Base-by-base conservation (phyloP, 2,888 invertebrate genomes). In the Platerodrilus igneus region DNA sequence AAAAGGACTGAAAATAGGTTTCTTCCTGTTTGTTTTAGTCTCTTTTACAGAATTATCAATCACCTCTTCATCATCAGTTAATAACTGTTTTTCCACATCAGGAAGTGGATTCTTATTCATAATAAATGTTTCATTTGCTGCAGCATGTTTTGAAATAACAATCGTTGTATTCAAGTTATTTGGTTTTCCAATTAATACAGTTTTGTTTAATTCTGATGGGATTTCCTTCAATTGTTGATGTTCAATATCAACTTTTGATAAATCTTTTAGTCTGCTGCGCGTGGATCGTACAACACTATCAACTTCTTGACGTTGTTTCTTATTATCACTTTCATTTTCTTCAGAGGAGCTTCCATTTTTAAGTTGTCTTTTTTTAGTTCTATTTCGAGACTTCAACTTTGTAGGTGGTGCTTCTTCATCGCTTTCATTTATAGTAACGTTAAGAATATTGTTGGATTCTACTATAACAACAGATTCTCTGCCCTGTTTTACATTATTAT, bases 1-100 rank as follows among this genome's bases (percentile, higher is more conserved):
- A 41, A 72, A 76, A 2, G 78, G 78, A 64, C 77, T 78, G 45
- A 69, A 73, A 9, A 71, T 53, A 11, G 64, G 63, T 33, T 48
- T 55, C 18, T 18, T 35, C 45, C 37, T 56, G 27, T 25, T 43
- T 5, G 27, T n/a, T n/a, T 37, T 38, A 7, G 31, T 22, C 22
- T 10, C 27, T 10, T 37, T 29, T 14, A 27, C 16, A 5, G 33
- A 18, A 16, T 16, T 32, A 14, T 44, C 47, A 8, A 50, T 49
- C 10, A 47, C 40, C 21, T 48, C 48, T 27, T 61, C 61, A 43
- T 61, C 59, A 30, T 61, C 60, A 7, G 60, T 60, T 20, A 60
- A 38, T 8, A 53, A 13, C 37, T 50, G 52, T 10, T 48, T 31
- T 2, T n/a, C n/a, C n/a, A n/a, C n/a, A n/a, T n/a, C n/a, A n/a